phyloP scores from a whole-genome alignment of 2,888 invertebrate genomes.

The Rutpela maculata region DNA sequence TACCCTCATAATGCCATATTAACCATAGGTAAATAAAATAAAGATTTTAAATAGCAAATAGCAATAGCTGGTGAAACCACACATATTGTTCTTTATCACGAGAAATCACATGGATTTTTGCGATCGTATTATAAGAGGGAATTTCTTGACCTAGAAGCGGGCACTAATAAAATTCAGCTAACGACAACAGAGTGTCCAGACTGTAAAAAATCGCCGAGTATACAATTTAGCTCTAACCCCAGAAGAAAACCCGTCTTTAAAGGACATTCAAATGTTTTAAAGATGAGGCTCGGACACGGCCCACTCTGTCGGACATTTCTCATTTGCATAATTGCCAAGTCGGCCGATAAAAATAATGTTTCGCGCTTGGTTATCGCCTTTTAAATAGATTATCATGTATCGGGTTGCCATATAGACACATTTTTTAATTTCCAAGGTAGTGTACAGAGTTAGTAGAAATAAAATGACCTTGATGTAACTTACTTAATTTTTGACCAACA shows the following conservation, averaged over 20 bases:
- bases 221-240: conserved; percentile 5
- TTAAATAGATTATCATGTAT: background rate
- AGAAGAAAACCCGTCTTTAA: background rate
- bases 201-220: conserved; percentile 7
- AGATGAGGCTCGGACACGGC: conserved; percentile 10
- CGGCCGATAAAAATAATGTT: background rate
- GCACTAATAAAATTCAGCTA: conserved; percentile 15
- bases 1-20: no score
- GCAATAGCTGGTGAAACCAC: no score
- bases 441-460: background rate
- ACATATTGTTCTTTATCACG: no score
- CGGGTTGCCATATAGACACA: background rate
- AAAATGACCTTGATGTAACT: no score
- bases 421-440: background rate
- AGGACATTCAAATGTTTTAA: conserved; percentile 19
- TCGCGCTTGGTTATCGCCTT: background rate
- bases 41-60: no score
- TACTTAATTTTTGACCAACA: no score
- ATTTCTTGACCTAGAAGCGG: conserved; percentile 5
- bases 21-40: no score
- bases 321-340: conserved; percentile 11
- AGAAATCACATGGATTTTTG: background rate
- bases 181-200: conserved; percentile 11
- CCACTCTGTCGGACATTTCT: background rate
- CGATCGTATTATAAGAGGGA: background rate